Evolutionary conservation across 2,113 vertebrate genomes (phyloP).

Genomic region (Neogobius melanostomus): DNA sequence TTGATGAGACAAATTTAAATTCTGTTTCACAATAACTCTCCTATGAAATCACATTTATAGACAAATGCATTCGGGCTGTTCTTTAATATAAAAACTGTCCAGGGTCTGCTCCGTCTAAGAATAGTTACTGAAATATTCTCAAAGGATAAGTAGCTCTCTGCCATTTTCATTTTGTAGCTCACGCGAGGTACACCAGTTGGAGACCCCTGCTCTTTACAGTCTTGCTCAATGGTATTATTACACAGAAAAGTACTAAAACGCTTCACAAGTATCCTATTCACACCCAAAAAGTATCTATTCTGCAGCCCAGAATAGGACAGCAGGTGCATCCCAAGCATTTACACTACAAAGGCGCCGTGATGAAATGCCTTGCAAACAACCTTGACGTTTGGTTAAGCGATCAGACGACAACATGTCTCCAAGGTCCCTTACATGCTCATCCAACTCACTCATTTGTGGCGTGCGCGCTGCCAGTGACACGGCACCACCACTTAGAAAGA

Average conservation of each 20-base stretch:
- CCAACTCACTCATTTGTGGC: neutral
- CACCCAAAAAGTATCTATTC: neutral
- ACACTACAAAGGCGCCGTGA: slow-evolving; percentile 2
- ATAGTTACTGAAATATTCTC: too few species aligned
- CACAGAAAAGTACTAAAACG: neutral
- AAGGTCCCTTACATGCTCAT: neutral
- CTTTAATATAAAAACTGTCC: too few species aligned
- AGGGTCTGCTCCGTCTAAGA: too few species aligned
- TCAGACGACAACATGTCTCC: slow-evolving; percentile 2
- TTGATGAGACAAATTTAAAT: too few species aligned
- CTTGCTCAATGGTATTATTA: too few species aligned
- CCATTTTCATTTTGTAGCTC: too few species aligned
- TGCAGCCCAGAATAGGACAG: neutral
- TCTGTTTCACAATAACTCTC: too few species aligned
- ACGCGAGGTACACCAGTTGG: too few species aligned
- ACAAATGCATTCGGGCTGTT: too few species aligned
- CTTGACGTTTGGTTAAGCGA: slow-evolving; percentile 6
- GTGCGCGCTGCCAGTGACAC: neutral
- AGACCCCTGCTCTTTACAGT: too few species aligned
- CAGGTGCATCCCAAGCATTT: neutral
- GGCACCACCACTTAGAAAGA: neutral
- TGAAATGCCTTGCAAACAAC: slow-evolving; percentile 7
- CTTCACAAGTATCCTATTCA: neutral
- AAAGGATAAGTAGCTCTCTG: too few species aligned
- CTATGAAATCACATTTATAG: too few species aligned